phyloP scores from a whole-genome alignment of 2,113 vertebrate species.

The Pelodiscus sinensis region DNA sequence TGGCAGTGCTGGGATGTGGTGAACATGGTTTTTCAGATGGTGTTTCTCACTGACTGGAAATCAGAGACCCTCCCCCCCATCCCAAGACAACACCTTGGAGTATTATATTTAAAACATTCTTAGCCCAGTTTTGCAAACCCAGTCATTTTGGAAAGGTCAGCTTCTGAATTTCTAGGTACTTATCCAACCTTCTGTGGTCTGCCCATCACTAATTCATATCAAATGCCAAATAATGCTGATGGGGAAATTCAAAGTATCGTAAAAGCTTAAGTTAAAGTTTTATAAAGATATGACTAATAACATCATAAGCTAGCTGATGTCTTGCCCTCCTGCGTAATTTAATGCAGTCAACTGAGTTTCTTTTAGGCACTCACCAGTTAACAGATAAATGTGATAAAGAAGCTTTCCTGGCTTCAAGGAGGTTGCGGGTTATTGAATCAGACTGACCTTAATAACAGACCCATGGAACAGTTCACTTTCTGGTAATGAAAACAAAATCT shows the following conservation, averaged over 20 bases:
- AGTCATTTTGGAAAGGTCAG: not conserved
- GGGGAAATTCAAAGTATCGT: not conserved
- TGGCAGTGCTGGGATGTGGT: not conserved
- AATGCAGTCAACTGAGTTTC: not conserved
- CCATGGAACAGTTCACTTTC: constrained; percentile 37
- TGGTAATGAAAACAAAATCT: constrained; percentile 63
- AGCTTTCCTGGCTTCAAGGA: not conserved
- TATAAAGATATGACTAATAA: not conserved
- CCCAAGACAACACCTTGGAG: not conserved
- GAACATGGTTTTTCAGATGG: not conserved
- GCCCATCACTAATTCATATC: not conserved
- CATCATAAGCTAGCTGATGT: not conserved
- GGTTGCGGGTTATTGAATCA: constrained; percentile 54
- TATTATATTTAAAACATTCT: not conserved
- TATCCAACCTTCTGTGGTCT: not conserved
- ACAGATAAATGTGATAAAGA: constrained; percentile 25
- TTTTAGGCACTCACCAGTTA: constrained; percentile 26
- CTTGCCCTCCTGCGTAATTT: not conserved
- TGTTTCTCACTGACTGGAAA: not conserved
- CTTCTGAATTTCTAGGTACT: not conserved
- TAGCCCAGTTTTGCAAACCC: not conserved
- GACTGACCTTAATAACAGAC: constrained; percentile 60
- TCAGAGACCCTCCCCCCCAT: not conserved
- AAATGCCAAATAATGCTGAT: not conserved
- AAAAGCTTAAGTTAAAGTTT: not conserved